Conservation (phyloP, 2,888 invertebrate species). For the Orthonevra nobilis region DNA sequence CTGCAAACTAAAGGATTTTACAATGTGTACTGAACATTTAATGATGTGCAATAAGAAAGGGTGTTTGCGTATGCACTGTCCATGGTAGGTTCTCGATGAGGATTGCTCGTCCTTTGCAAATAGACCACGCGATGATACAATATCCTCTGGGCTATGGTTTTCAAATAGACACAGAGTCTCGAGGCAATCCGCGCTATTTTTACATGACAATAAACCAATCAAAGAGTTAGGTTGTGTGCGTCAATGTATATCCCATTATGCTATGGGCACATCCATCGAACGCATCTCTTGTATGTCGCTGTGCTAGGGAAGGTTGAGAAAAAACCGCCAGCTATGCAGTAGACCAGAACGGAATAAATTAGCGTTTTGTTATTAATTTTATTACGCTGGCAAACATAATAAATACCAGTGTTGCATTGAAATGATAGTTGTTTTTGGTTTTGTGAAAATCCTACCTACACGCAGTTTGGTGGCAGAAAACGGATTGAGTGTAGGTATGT, state of each 20-base stretch:
- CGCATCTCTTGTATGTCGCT: slow-evolving; percentile 20
- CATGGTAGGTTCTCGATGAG: slow-evolving; percentile 31
- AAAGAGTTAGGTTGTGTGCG: slow-evolving; percentile 58
- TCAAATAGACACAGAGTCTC: slow-evolving; percentile 1
- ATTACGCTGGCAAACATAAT: slow-evolving; percentile 74
- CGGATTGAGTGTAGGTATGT: slow-evolving; percentile 3
- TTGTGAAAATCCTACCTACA: slow-evolving; percentile 9
- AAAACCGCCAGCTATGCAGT: slow-evolving; percentile 54
- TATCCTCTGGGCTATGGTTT: background rate
- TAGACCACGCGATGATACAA: slow-evolving; percentile 13
- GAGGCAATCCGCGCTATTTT: slow-evolving; percentile 45
- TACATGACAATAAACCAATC: slow-evolving; percentile 69
- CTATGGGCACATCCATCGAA: slow-evolving; percentile 2
- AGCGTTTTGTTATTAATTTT: slow-evolving; percentile 80
- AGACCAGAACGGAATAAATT: slow-evolving; percentile 75
- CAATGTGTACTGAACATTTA: slow-evolving; percentile 57
- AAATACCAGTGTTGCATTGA: slow-evolving; percentile 66
- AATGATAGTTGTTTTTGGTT: slow-evolving; percentile 34
- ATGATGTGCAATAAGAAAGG: slow-evolving; percentile 36
- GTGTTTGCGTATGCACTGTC: slow-evolving; percentile 32
- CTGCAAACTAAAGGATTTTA: slow-evolving; percentile 57
- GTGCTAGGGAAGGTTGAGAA: slow-evolving; percentile 57
- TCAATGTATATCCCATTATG: slow-evolving; percentile 19
- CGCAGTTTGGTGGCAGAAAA: slow-evolving; percentile 11
- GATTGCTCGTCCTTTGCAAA: slow-evolving; percentile 70